Base-by-base conservation (phyloP, 2,888 invertebrate genomes). In the Galeruca laticollis region DNA sequence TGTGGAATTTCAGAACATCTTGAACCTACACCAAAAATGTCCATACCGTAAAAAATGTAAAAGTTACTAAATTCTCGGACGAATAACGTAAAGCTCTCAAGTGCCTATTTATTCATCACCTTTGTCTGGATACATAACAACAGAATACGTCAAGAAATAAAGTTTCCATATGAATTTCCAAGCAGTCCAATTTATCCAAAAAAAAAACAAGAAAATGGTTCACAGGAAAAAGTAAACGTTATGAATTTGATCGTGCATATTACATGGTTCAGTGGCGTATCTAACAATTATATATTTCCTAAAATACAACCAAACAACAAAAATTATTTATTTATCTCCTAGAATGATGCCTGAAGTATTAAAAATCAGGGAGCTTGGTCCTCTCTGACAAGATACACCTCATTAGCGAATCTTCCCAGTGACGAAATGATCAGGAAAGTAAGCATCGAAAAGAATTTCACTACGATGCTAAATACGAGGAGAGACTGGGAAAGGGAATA, bases 11-110 rank as follows among this genome's bases (percentile, higher is more conserved):
- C n/a, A n/a, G n/a, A 40, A 40, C 3, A 5, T n/a, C 40, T 2
- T 11, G 13, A 37, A 11, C 40, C 40, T 40, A 40, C 40, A 40
- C 13, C 21, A 60, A 52, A 62, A 63, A 63, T 35, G 9, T 37
- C 21, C 37, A 37, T 37, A 18, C 54, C n/a, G 21, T 20, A 49
- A 54, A 15, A 64, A 64, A 64, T 64, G 37, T 57, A 40, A 64
- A 64, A 64, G 64, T 64, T 64, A 64, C 64, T 26, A 64, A 64
- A 64, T 56, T 43, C 64, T 54, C 26, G 13, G 26, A 54, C 54
- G 31, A 54, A 54, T 54, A 11, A 13, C n/a, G 26, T n/a, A 54
- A 54, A 54, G 54, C 56, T 52, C 64, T 57, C 31, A 40, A 64
- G 64, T 64, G 43, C 49, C 43, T 21, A 18, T 57, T 64, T 57